These are phyloP conservation scores for Podarcis raffonei DNA, from an alignment of 2,113 vertebrate genomes.

Conservation along the genomic window DNA sequence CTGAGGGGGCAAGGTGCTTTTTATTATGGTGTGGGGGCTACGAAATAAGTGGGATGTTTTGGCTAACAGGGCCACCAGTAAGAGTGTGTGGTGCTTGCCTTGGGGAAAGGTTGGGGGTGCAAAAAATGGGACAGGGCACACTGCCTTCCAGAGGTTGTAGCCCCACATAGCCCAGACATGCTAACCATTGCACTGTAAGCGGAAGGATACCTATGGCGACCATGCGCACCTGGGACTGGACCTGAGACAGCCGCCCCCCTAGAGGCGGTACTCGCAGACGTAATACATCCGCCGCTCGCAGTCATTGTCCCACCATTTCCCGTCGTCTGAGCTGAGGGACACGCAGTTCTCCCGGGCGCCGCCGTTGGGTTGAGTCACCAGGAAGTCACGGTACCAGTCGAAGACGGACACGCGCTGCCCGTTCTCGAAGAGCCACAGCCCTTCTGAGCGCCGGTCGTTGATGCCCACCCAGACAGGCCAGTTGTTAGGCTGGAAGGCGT, in stretches of 20 bases:
- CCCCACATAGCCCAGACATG: no score
- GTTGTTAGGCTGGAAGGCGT: conserved; percentile 84
- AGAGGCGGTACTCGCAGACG: conserved; percentile 83
- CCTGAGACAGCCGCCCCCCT: neutral
- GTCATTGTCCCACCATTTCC: conserved; percentile 94
- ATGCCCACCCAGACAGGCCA: conserved; percentile 91
- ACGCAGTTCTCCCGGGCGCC: conserved; percentile 89
- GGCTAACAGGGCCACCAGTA: neutral
- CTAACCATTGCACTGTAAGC: neutral
- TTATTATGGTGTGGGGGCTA: neutral
- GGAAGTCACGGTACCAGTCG: conserved; percentile 86
- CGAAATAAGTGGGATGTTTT: neutral
- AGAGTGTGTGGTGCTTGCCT: neutral
- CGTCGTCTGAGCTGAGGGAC: conserved; percentile 87
- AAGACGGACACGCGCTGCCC: conserved; percentile 85
- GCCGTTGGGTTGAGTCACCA: conserved; percentile 89
- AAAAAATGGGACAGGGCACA: neutral
- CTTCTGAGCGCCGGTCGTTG: conserved; percentile 85
- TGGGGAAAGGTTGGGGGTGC: neutral
- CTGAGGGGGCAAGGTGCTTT: neutral
- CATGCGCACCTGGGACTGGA: neutral
- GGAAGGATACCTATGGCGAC: neutral
- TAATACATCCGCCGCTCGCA: conserved; percentile 88
- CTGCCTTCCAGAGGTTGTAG: neutral
- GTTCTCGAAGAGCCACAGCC: conserved; percentile 86